A percentile compares a stretch with the other conserved stretches of the same genome.
These are phyloP conservation scores for Antrozous pallidus DNA, from an alignment of 2,797 vertebrate genomes.

Conservation along the genomic window DNA sequence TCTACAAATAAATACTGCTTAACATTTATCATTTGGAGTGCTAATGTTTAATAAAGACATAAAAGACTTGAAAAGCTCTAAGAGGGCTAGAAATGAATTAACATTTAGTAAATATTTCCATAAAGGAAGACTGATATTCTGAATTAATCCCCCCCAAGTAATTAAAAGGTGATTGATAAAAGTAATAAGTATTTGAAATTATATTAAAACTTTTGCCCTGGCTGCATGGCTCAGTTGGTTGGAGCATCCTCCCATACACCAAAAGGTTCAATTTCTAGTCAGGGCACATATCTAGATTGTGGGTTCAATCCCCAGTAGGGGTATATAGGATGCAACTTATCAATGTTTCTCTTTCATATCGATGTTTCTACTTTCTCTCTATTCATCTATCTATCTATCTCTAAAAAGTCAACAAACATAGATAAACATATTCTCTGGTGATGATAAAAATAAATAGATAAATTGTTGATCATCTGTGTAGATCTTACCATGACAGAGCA, in stretches of 20 bases:
- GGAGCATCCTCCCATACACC: not conserved
- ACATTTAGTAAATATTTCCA: not conserved
- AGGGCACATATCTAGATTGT: not conserved
- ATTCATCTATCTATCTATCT: too few relatives aligned
- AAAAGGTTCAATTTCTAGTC: not conserved
- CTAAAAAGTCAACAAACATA: too few relatives aligned
- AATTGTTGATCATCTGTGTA: not conserved
- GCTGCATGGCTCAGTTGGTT: not conserved
- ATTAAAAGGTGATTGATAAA: not conserved
- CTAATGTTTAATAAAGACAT: conserved; percentile 34
- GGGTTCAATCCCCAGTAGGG: not conserved
- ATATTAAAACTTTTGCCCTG: not conserved
- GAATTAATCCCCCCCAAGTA: not conserved
- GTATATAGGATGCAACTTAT: not conserved
- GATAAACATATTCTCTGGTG: not conserved
- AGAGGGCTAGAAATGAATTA: not conserved
- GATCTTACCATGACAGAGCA: not conserved
- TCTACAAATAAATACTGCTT: conserved; percentile 27
- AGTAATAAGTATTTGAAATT: not conserved
- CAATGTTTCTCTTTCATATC: not conserved
- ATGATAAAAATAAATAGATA: not conserved
- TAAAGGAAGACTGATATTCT: not conserved
- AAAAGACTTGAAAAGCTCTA: not conserved
- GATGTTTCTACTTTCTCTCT: not conserved
- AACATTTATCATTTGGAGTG: conserved; percentile 1